phyloP scores from a whole-genome alignment of 2,797 vertebrate species.

The Myotis pilosus region DNA sequence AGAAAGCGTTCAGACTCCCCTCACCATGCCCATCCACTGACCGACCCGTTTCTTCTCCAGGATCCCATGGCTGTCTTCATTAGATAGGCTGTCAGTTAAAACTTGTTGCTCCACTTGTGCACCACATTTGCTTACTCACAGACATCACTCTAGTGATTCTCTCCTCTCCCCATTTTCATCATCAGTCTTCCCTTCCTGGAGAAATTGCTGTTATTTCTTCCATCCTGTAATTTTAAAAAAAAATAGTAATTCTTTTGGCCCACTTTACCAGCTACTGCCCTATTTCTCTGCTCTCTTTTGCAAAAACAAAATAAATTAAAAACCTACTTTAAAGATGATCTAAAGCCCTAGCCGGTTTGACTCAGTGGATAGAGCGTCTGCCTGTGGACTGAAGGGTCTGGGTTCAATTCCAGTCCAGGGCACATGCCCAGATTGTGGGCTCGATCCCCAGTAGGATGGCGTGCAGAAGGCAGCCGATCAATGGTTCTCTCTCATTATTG shows the following conservation, averaged over 20 bases:
- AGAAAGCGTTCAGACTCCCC: background rate
- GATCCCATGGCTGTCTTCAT: background rate
- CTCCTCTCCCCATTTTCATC: background rate
- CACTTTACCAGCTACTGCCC: background rate
- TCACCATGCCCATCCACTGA: background rate
- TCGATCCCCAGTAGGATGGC: no score
- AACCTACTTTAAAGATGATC: background rate
- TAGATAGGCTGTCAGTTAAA: background rate
- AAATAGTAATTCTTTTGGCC: background rate
- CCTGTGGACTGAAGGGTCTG: no score
- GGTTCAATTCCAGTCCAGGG: no score
- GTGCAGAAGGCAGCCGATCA: no score
- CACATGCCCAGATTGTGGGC: no score
- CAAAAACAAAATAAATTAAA: background rate
- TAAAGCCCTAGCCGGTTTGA: background rate
- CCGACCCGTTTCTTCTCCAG: background rate
- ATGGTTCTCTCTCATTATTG: no score
- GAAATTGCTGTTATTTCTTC: background rate
- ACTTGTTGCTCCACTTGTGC: no score
- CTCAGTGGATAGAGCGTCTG: no score
- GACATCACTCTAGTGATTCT: background rate
- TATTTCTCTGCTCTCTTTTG: background rate
- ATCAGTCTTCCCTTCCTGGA: background rate
- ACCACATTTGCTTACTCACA: background rate
- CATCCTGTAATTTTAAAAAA: background rate